Conservation (phyloP, 2,888 invertebrate genomes). For the Melitaea athalia region DNA sequence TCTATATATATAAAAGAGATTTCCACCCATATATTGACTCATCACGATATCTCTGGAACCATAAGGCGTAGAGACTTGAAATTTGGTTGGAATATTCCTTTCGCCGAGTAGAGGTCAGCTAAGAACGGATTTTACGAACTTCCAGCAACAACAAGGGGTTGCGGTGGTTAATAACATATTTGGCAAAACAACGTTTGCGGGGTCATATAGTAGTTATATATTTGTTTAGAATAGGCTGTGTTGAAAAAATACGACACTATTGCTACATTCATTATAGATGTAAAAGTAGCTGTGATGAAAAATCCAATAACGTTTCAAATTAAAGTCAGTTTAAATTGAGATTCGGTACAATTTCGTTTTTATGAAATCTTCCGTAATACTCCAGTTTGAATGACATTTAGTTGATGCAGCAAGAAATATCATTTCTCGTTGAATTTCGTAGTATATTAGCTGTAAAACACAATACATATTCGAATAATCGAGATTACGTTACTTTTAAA, state of each 20-base stretch:
- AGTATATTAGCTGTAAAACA: not conserved
- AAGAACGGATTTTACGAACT: too few species aligned
- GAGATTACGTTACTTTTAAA: not conserved
- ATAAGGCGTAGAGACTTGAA: too few species aligned
- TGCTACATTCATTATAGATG: not conserved
- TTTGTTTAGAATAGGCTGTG: not conserved
- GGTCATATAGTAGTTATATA: not conserved
- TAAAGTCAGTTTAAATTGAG: slow-evolving; percentile 12
- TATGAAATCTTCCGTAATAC: slow-evolving; percentile 12
- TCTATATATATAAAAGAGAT: too few species aligned
- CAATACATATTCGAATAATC: not conserved
- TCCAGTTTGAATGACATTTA: slow-evolving; percentile 10
- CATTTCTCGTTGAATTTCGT: not conserved
- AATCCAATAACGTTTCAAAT: slow-evolving; percentile 15
- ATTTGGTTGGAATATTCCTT: too few species aligned
- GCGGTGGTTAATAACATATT: too few species aligned
- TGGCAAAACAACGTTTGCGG: too few species aligned
- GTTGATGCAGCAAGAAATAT: slow-evolving; percentile 7
- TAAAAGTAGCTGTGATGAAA: slow-evolving; percentile 2
- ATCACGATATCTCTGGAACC: too few species aligned
- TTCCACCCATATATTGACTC: too few species aligned
- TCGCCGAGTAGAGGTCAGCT: too few species aligned
- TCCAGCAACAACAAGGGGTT: too few species aligned
- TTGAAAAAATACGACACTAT: not conserved
- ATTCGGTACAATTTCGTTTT: slow-evolving; percentile 9